Base-by-base conservation (phyloP, 1,140 invertebrate genomes). In the Drosophila lowei region DNA sequence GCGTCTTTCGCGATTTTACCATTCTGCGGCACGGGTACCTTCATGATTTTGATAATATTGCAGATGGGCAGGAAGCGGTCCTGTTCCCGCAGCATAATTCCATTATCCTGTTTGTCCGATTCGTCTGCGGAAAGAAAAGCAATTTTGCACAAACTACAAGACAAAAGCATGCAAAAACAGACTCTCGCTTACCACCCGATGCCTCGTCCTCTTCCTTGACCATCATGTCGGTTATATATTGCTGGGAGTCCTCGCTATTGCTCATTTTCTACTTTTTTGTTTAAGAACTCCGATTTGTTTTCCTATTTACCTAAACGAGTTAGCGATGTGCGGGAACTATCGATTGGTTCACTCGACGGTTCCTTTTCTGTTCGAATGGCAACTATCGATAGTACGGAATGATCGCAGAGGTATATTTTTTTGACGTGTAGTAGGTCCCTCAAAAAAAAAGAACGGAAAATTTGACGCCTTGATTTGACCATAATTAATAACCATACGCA, bases 1-100 rank as follows among this genome's bases (percentile, higher is more conserved):
- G 99, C 98, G 93, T 99, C 99, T 94, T 99, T 99, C 0, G 99
- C 98, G 85, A 99, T 99, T 93, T 99, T 99, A 84, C 98, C 99
- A 77, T 96, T 95, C 70, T 97, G 95, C 5, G 99, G 99, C 77
- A 99, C 98, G 5, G 97, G 97, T 90, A 96, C 95, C 92, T 99
- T 99, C 99, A 99, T 99, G 44, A 99, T 99, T 92, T 99, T 96
- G 0, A 98, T 97, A 47, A 99, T 98, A 93, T 99, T 99, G 18
- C 99, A 99, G 77, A 99, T 99, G 1, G 98, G 98, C 47, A 99
- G 92, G 92, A 99, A 99, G 77, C 98, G 93, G 91, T 99, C 98
- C 92, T 99, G 97, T 91, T 98, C 96, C 41, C 96, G 92, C 28
- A 98, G 90, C 86, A 91, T 90, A 52, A 61, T 88, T 9, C 70